phyloP scores from a whole-genome alignment of 2,888 invertebrate genomes.

The Rapana venosa region DNA sequence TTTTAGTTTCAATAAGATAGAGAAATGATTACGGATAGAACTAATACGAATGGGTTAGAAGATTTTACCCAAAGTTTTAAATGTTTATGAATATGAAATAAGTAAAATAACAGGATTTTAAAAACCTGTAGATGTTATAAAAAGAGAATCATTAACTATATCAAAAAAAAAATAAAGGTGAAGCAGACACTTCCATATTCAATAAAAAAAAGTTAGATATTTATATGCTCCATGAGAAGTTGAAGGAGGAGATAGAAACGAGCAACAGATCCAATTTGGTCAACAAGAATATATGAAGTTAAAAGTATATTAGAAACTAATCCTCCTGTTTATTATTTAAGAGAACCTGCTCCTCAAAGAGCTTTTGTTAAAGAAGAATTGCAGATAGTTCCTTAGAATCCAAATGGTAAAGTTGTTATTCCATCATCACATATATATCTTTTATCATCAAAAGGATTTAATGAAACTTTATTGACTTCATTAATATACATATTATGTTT shows the following conservation, averaged over 20 bases:
- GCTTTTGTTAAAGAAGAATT: slow-evolving; percentile 9
- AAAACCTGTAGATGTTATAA: not conserved
- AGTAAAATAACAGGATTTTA: not conserved
- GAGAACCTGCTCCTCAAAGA: slow-evolving; percentile 12
- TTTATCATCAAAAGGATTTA: not conserved
- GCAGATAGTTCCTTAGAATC: not conserved
- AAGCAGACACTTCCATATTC: no score
- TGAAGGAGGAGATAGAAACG: slow-evolving; percentile 11
- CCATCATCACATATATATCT: slow-evolving; percentile 35
- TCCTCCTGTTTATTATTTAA: slow-evolving; percentile 6
- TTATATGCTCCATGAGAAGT: slow-evolving; percentile 18
- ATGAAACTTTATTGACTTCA: not conserved
- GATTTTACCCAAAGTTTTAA: slow-evolving; percentile 11
- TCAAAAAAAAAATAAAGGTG: no score
- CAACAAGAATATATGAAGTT: not conserved
- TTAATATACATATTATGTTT: slow-evolving; percentile 49
- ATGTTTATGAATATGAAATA: slow-evolving; percentile 18
- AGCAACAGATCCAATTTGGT: not conserved
- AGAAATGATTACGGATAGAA: slow-evolving; percentile 9
- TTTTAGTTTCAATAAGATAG: slow-evolving; percentile 18
- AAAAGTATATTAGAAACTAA: not conserved
- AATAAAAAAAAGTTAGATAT: slow-evolving; percentile 18
- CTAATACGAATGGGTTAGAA: slow-evolving; percentile 14
- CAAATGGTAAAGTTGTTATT: slow-evolving; percentile 40
- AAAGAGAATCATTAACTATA: no score